Evolutionary conservation across 2,888 invertebrate species (phyloP), one percentile per base, ranked within the genome.

Genomic region (Gasteruption jaculator): DNA sequence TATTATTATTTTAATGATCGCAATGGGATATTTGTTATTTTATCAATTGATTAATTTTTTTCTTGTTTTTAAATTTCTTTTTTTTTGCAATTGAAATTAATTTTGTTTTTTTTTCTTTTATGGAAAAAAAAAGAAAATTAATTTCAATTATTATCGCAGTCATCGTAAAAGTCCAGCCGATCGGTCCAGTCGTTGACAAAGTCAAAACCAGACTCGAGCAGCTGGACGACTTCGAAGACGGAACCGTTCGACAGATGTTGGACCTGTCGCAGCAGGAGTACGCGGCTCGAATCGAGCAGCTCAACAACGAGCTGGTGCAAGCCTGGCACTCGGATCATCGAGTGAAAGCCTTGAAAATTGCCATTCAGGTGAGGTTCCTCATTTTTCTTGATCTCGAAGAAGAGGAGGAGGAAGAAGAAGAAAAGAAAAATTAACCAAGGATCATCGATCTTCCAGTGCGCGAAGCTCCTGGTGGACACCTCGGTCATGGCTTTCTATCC

Each of bases 281-380:
- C 74, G 83, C 89, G 5, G 78, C 81, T 30, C 81, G 90, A 56
- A 90, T 97, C 48, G 89, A 91, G 58, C 86, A 92, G 69, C 77
- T 96, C n/a, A 91, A 89, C 73, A 85, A 85, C 62, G 92, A 94
- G 69, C 78, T 99, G 19, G 85, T 88, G 29, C 82, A 79, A 70
- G 93, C 95, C 5, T 99, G 97, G 97, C 82, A 89, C 58, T 81
- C 86, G 18, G 95, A 97, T 72, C 94, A 95, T 71, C 78, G 95
- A 56, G 93, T 94, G 0, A 92, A 92, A 74, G 89, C 96, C 4
- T 78, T 96, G 25, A 96, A 96, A 78, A 95, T 97, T 62, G 91
- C 87, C 1, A 96, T 97, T 55, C 95, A 81, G 74, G 80, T 79
- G 54, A 34, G 29, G 24, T 7, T 30, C n/a, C 38, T 22, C n/a